These are phyloP conservation scores for Brachionus paranguensis DNA, from an alignment of 1,140 invertebrate species.

Conservation along the genomic window DNA sequence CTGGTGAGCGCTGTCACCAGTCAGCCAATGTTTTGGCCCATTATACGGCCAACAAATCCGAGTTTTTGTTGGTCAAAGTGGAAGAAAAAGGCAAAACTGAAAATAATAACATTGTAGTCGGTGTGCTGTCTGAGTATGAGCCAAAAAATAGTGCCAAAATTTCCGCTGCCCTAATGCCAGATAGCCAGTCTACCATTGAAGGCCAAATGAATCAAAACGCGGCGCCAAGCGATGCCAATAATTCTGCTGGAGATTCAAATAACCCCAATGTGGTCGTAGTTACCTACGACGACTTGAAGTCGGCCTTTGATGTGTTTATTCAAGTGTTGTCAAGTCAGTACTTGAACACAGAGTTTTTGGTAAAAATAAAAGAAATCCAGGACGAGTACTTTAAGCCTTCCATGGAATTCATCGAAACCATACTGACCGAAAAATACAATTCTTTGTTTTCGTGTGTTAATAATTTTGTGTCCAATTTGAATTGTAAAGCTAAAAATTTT, in stretches of 20 bases:
- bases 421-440: constrained; percentile 37
- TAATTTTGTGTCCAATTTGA: constrained; percentile 29
- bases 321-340: constrained; percentile 28
- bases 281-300: constrained; percentile 33
- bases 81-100: constrained; percentile 40
- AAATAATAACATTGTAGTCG: constrained; percentile 35
- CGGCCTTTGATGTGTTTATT: constrained; percentile 35
- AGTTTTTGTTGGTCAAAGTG: constrained; percentile 28
- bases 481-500: neutral
- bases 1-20: constrained; percentile 28
- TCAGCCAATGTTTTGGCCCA: constrained; percentile 34
- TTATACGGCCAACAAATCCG: constrained; percentile 17
- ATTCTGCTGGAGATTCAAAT: neutral
- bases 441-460: neutral
- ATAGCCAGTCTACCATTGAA: neutral
- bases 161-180: neutral
- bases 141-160: constrained; percentile 30
- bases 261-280: constrained; percentile 29
- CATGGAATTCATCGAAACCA: constrained; percentile 36
- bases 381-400: constrained; percentile 39
- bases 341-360: constrained; percentile 23
- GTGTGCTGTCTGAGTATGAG: constrained; percentile 9
- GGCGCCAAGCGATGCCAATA: neutral
- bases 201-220: neutral
- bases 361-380: constrained; percentile 38